These are phyloP conservation scores for Onchidella celtica DNA, from an alignment of 2,888 invertebrate genomes.

Conservation along the genomic window DNA sequence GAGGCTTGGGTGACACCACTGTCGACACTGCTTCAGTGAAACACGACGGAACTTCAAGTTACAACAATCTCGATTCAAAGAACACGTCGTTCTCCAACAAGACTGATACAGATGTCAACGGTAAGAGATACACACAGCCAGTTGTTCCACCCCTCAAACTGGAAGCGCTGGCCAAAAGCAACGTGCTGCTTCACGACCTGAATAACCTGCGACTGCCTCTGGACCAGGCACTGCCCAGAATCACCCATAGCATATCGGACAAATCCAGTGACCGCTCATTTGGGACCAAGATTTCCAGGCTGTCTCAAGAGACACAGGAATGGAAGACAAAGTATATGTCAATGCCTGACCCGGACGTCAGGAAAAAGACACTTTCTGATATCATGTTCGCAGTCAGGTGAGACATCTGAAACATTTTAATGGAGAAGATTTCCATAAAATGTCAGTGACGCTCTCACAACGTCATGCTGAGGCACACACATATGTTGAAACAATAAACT, in stretches of 20 bases:
- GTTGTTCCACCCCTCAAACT: constrained; percentile 53
- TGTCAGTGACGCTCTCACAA: no score
- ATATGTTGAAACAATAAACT: no score
- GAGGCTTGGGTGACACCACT: background rate
- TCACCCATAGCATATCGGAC: background rate
- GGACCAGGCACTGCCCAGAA: background rate
- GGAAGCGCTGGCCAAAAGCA: constrained; percentile 46
- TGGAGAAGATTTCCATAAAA: background rate
- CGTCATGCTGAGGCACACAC: no score
- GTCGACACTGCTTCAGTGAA: background rate
- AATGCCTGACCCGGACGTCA: constrained; percentile 60
- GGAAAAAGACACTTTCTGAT: constrained; percentile 64
- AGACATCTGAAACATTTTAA: background rate
- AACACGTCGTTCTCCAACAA: background rate
- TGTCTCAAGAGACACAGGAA: constrained; percentile 56
- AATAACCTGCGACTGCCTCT: background rate
- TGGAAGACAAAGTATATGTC: constrained; percentile 63
- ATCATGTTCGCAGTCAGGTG: constrained; percentile 63
- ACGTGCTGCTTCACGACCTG: constrained; percentile 48
- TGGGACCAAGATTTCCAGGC: background rate
- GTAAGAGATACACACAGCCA: background rate
- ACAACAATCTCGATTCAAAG: background rate
- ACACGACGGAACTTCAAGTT: no score
- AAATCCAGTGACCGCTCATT: constrained; percentile 21
- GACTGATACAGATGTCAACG: background rate